Evolutionary conservation across 2,113 vertebrate genomes (phyloP).

Genomic region (Callospermophilus lateralis): DNA sequence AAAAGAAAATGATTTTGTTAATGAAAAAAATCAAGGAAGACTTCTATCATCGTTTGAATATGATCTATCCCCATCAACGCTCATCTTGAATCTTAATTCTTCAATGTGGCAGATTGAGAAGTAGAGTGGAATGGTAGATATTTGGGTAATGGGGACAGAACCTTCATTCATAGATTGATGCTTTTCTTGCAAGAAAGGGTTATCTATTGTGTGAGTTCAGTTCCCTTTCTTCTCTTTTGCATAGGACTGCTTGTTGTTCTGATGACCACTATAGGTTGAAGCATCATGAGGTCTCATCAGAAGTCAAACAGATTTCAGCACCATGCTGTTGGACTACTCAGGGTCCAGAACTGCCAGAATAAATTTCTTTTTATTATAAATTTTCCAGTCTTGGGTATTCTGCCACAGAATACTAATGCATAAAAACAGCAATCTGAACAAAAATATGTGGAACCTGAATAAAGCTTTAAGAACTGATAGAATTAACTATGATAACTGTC

Average conservation of each 20-base stretch:
- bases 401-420: no score
- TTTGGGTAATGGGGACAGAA: background rate
- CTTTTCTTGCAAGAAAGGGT: background rate
- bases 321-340: background rate
- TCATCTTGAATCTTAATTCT: background rate
- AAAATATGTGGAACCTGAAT: background rate
- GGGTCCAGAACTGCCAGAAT: background rate
- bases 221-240: background rate
- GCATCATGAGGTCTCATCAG: background rate
- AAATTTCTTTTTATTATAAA: background rate
- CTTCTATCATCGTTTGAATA: background rate
- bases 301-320: background rate
- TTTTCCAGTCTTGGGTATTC: no score
- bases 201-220: background rate
- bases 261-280: background rate
- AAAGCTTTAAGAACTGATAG: background rate
- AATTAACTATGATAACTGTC: background rate
- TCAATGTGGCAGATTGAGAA: background rate
- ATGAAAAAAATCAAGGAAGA: background rate
- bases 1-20: background rate
- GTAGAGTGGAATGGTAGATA: background rate
- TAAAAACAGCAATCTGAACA: background rate
- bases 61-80: accelerated
- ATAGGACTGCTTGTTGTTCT: background rate
- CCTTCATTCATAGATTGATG: background rate